Conservation (phyloP, 2,888 invertebrate species). For the Mactromeris polynyma region DNA sequence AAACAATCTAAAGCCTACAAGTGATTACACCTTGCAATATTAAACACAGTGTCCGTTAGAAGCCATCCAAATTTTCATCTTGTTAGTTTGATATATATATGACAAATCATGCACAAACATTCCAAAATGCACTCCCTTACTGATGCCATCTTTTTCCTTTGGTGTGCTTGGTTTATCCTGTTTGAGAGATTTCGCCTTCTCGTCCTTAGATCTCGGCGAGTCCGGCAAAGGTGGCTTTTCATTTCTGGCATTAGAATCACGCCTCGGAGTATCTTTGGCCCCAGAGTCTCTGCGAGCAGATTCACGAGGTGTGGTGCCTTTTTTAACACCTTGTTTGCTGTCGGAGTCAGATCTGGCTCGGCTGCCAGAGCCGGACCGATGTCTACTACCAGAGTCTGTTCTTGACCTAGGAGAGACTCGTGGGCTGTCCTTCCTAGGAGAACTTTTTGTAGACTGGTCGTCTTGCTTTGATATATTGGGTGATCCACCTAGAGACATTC, state of each 20-base stretch:
- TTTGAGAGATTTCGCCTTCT: conserved; percentile 28
- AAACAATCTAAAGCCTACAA: not conserved
- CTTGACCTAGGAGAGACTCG: conserved; percentile 33
- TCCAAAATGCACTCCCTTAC: conserved; percentile 45
- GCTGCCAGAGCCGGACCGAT: not conserved
- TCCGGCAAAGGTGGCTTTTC: conserved; percentile 53
- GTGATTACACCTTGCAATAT: not conserved
- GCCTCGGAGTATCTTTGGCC: conserved; percentile 24
- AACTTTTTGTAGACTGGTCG: conserved; percentile 8
- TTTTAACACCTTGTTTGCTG: not conserved
- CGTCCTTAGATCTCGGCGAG: conserved; percentile 32
- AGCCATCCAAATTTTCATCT: not conserved
- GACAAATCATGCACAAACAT: conserved; percentile 31
- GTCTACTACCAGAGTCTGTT: conserved; percentile 7
- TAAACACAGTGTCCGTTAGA: not conserved
- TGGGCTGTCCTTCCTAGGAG: conserved; percentile 32
- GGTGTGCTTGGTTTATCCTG: conserved; percentile 21
- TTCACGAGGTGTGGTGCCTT: conserved; percentile 20
- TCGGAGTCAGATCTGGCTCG: conserved; percentile 28
- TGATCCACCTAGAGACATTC: not conserved
- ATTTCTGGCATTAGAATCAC: conserved; percentile 25
- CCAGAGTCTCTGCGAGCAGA: conserved; percentile 17
- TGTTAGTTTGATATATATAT: not conserved
- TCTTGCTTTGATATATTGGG: conserved; percentile 20
- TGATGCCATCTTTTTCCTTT: conserved; percentile 18